Conservation (phyloP, 2,797 vertebrate genomes). For the Falco biarmicus region DNA sequence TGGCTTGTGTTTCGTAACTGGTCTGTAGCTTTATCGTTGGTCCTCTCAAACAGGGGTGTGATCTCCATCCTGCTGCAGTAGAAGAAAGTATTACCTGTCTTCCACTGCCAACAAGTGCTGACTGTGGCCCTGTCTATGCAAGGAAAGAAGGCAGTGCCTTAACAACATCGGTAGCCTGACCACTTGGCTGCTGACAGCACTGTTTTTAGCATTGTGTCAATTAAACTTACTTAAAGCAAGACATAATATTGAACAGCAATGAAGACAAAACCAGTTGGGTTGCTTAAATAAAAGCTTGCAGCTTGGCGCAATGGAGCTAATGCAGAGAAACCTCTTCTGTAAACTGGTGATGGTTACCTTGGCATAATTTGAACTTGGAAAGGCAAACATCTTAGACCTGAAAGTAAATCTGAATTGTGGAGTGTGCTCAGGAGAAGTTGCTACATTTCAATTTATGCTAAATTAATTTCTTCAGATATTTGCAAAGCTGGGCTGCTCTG, state of each 20-base stretch:
- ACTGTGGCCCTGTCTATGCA: background rate
- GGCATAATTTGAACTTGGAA: rapidly evolving
- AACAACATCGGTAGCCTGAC: background rate
- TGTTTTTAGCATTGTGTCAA: background rate
- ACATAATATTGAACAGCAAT: background rate
- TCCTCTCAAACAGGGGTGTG: background rate
- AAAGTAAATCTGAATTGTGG: background rate
- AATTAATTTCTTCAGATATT: background rate
- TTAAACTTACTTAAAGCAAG: background rate
- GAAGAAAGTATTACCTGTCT: background rate
- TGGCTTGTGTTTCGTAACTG: background rate
- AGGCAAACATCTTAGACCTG: background rate
- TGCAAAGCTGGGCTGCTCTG: background rate
- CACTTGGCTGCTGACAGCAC: background rate
- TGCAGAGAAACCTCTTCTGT: background rate
- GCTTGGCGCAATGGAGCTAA: background rate
- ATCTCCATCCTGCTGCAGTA: background rate
- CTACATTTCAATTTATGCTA: background rate
- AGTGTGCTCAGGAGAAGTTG: background rate
- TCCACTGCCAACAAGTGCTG: background rate
- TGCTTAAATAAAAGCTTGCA: background rate
- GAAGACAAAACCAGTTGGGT: background rate
- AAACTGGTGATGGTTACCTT: background rate
- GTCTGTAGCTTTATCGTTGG: background rate
- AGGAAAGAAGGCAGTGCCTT: too few species aligned